Conservation (phyloP, 1,140 invertebrate genomes). For the Aphaenogaster floridana region DNA sequence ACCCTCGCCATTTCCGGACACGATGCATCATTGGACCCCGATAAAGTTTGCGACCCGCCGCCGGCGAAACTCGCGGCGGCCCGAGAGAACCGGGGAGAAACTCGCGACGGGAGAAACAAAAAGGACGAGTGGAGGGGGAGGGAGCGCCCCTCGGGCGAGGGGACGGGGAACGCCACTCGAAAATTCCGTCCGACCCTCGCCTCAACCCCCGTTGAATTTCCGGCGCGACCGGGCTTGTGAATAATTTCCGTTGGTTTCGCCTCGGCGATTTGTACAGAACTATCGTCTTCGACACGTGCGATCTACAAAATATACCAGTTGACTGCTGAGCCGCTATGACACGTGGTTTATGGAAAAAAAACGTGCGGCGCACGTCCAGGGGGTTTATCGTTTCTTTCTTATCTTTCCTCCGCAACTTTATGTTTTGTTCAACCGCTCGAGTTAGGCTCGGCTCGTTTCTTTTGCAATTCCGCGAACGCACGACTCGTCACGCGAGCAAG, state of each 20-base stretch:
- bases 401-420: neutral
- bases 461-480: neutral
- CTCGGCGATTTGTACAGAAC: neutral
- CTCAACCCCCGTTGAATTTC: conserved; percentile 42
- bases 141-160: neutral
- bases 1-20: conserved; percentile 80
- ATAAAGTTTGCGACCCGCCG: conserved; percentile 80
- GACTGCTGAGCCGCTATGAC: neutral
- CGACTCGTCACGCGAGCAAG: neutral
- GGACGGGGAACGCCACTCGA: conserved; percentile 44
- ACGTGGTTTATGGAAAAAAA: neutral
- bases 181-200: conserved; percentile 58
- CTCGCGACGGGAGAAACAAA: conserved; percentile 63
- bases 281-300: conserved; percentile 1
- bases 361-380: neutral
- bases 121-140: conserved; percentile 45
- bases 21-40: conserved; percentile 83
- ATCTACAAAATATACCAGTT: neutral
- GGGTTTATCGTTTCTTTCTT: neutral
- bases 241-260: conserved; percentile 60
- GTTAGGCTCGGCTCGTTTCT: conserved; percentile 4
- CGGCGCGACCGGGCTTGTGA: conserved; percentile 59
- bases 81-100: conserved; percentile 61
- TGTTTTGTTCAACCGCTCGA: neutral
- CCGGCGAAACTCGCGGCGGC: conserved; percentile 73